Evolutionary conservation across 2,113 vertebrate genomes (phyloP).

Genomic region (Notarius lentiginosus): DNA sequence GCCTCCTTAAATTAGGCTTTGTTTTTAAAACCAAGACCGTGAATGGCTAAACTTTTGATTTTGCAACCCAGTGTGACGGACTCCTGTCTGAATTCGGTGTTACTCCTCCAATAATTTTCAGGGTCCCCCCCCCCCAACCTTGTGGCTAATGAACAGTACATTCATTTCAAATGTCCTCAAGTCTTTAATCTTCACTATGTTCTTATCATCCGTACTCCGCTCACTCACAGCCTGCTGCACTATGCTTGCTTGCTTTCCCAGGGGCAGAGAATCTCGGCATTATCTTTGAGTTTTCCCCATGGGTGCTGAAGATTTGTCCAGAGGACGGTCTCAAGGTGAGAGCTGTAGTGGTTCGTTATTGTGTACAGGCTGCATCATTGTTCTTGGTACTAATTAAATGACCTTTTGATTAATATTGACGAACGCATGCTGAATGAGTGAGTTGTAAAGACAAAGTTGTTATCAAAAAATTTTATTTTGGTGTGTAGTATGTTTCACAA

Average conservation of each 20-base stretch:
- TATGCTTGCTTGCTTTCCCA: conserved; percentile 50
- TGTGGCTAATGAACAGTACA: neutral
- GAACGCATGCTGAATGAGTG: neutral
- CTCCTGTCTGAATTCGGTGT: neutral
- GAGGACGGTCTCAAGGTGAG: conserved; percentile 94
- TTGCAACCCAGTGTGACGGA: neutral
- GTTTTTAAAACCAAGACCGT: neutral
- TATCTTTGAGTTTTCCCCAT: conserved; percentile 93
- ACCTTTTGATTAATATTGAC: neutral
- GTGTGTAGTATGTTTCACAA: neutral
- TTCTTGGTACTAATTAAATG: neutral
- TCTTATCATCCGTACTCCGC: neutral
- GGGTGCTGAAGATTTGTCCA: conserved; percentile 92
- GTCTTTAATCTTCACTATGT: neutral
- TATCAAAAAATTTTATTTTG: too few species aligned
- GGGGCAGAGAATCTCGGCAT: conserved; percentile 90
- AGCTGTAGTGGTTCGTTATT: neutral
- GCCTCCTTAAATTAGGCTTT: neutral
- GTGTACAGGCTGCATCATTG: neutral
- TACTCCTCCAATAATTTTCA: neutral
- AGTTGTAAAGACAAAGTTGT: neutral
- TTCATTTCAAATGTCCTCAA: neutral
- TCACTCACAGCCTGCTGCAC: neutral
- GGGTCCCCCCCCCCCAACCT: neutral
- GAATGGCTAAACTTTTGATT: neutral